Evolutionary conservation across 2,113 vertebrate genomes (phyloP).

Genomic region (Hymenochirus boettgeri): DNA sequence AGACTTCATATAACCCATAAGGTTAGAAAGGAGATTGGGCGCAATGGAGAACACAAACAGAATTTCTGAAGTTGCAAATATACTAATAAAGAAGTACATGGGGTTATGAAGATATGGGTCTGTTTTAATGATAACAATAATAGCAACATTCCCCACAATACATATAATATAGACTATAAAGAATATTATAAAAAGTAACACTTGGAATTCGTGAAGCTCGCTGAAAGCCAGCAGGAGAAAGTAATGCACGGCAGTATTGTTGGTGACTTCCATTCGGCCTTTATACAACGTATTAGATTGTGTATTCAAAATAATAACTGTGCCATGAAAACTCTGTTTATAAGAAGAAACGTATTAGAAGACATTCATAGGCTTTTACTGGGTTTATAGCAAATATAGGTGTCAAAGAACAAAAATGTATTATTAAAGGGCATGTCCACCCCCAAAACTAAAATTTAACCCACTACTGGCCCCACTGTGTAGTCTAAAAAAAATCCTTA

Average conservation of each 20-base stretch:
- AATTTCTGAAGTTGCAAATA: constrained; percentile 44
- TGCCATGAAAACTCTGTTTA: too few species aligned
- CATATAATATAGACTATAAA: neutral
- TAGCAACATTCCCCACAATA: constrained; percentile 4
- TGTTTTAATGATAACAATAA: neutral
- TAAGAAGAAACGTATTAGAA: too few species aligned
- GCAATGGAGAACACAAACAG: constrained; percentile 36
- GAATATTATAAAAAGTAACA: neutral
- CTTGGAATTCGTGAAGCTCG: neutral
- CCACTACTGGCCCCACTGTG: too few species aligned
- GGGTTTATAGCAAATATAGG: too few species aligned
- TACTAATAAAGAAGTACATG: constrained; percentile 25
- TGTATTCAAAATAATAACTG: too few species aligned
- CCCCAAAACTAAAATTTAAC: too few species aligned
- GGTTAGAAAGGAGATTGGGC: constrained; percentile 45
- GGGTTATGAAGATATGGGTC: constrained; percentile 3
- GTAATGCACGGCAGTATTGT: neutral
- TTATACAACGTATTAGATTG: too few species aligned
- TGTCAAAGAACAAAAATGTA: too few species aligned
- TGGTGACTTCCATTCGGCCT: too few species aligned
- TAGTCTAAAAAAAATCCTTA: too few species aligned
- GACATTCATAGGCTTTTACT: too few species aligned
- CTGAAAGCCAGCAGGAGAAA: constrained; percentile 2
- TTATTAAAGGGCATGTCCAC: too few species aligned
- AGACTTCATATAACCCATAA: constrained; percentile 28